These are phyloP conservation scores for Mugil cephalus DNA, from an alignment of 2,113 vertebrate genomes.

Conservation along the genomic window DNA sequence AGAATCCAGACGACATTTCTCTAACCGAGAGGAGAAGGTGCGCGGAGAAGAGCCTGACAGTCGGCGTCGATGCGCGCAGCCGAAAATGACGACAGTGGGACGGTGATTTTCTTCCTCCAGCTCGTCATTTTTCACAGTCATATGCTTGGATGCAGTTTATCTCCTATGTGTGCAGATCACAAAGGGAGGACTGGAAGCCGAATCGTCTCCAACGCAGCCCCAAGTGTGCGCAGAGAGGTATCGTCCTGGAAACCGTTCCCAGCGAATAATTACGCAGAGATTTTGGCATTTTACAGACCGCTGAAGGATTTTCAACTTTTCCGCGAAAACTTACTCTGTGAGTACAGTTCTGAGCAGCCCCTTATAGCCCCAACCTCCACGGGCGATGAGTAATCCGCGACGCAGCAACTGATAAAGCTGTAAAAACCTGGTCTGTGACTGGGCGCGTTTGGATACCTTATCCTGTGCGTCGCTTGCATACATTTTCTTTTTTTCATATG, in stretches of 20 bases:
- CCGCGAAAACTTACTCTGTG: slow-evolving; percentile 63
- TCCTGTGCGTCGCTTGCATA: slow-evolving; percentile 48
- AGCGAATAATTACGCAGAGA: slow-evolving; percentile 61
- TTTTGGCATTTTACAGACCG: slow-evolving; percentile 32
- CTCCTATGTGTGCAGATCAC: slow-evolving; percentile 60
- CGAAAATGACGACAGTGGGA: slow-evolving; percentile 72
- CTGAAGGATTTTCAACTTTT: slow-evolving; percentile 64
- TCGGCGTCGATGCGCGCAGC: slow-evolving; percentile 70
- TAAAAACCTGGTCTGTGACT: slow-evolving; percentile 67
- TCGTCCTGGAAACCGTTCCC: slow-evolving; percentile 36
- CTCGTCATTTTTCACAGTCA: slow-evolving; percentile 54
- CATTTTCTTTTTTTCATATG: slow-evolving; percentile 43
- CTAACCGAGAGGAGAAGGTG: slow-evolving; percentile 31
- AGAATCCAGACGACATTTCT: slow-evolving; percentile 51
- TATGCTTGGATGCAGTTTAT: slow-evolving; percentile 66
- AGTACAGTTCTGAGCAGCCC: slow-evolving; percentile 53
- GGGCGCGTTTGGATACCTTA: slow-evolving; percentile 70
- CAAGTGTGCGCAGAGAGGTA: slow-evolving; percentile 59
- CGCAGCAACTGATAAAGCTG: slow-evolving; percentile 66
- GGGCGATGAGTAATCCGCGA: slow-evolving; percentile 71
- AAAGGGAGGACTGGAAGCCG: slow-evolving; percentile 57
- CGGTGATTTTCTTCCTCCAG: slow-evolving; percentile 62
- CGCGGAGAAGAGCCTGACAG: slow-evolving; percentile 42
- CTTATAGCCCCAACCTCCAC: slow-evolving; percentile 54
- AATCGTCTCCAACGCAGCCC: slow-evolving; percentile 51